These are phyloP conservation scores for Acropora tenuis DNA, from an alignment of 64 coral and sea anemone genomes.

Conservation along the genomic window DNA sequence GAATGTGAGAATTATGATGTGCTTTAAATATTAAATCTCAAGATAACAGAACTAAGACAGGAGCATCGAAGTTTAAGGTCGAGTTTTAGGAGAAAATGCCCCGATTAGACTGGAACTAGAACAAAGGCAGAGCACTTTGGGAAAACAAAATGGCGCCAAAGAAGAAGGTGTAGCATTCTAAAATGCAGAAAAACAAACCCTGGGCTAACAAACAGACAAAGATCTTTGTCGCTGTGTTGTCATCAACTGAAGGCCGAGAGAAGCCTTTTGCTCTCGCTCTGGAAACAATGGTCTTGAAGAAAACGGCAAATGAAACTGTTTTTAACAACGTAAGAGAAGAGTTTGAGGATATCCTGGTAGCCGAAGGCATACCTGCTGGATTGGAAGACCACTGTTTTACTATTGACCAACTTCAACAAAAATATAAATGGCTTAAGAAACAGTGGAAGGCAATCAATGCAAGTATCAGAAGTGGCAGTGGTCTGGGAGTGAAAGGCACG, in stretches of 20 bases:
- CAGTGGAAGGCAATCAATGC: slow-evolving; percentile 52
- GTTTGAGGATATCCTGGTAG: slow-evolving; percentile 39
- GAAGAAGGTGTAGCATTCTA: slow-evolving; percentile 11
- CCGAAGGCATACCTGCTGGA: slow-evolving; percentile 26
- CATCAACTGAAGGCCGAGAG: not conserved
- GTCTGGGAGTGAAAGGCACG: slow-evolving; percentile 47
- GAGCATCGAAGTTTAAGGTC: not conserved
- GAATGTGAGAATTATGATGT: too few relatives aligned
- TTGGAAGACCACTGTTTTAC: slow-evolving; percentile 42
- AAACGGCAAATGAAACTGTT: slow-evolving; percentile 6
- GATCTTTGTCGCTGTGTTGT: not conserved
- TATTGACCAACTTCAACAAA: slow-evolving; percentile 52
- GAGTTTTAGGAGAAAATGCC: slow-evolving; percentile 25
- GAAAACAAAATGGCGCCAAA: slow-evolving; percentile 7
- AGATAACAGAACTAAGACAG: not conserved
- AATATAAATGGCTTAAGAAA: slow-evolving; percentile 67
- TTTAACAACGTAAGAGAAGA: slow-evolving; percentile 3
- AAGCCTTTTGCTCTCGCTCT: not conserved
- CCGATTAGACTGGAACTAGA: slow-evolving; percentile 26
- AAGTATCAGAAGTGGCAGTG: slow-evolving; percentile 59
- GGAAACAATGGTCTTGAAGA: not conserved
- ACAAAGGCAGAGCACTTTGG: slow-evolving; percentile 17
- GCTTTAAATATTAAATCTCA: too few relatives aligned
- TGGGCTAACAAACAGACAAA: slow-evolving; percentile 7
- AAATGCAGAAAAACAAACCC: slow-evolving; percentile 6